phyloP scores from a whole-genome alignment of 2,888 invertebrate genomes.

The Sminthurinus aureus region DNA sequence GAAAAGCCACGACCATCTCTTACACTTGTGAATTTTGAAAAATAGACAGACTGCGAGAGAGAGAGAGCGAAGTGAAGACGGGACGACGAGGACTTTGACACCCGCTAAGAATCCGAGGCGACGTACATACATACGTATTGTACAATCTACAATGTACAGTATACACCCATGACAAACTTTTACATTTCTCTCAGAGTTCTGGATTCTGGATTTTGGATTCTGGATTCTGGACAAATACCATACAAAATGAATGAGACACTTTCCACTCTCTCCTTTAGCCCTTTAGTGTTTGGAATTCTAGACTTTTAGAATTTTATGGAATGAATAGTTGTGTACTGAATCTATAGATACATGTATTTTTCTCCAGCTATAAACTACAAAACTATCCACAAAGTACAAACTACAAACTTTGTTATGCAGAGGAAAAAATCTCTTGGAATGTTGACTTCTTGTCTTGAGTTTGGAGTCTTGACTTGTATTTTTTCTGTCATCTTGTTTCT shows the following conservation, averaged over 20 bases:
- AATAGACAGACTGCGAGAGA: too few relatives aligned
- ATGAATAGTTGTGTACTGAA: too few relatives aligned
- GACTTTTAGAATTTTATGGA: too few relatives aligned
- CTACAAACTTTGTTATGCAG: conserved; percentile 37
- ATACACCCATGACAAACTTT: not conserved
- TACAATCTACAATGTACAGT: too few relatives aligned
- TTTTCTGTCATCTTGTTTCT: conserved; percentile 15
- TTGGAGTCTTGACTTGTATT: not conserved
- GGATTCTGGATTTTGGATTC: too few relatives aligned
- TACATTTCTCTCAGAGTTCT: not conserved
- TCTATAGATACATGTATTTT: too few relatives aligned
- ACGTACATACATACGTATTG: not conserved
- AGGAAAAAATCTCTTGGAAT: not conserved
- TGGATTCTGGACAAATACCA: not conserved
- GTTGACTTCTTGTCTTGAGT: not conserved
- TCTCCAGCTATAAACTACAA: too few relatives aligned
- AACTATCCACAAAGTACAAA: not conserved
- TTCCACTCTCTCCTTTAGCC: too few relatives aligned
- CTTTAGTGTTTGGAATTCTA: too few relatives aligned
- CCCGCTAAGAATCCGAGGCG: conserved; percentile 37
- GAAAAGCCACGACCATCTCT: conserved; percentile 41
- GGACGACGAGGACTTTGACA: conserved; percentile 34
- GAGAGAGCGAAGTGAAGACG: not conserved
- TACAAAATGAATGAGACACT: not conserved
- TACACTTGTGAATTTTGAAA: conserved; percentile 12